Percentiles rank a stretch among this genome's conserved stretches.
Evolutionary conservation across 2,113 vertebrate genomes (phyloP).

Genomic region (Ptilorrhoa leucosticta): DNA sequence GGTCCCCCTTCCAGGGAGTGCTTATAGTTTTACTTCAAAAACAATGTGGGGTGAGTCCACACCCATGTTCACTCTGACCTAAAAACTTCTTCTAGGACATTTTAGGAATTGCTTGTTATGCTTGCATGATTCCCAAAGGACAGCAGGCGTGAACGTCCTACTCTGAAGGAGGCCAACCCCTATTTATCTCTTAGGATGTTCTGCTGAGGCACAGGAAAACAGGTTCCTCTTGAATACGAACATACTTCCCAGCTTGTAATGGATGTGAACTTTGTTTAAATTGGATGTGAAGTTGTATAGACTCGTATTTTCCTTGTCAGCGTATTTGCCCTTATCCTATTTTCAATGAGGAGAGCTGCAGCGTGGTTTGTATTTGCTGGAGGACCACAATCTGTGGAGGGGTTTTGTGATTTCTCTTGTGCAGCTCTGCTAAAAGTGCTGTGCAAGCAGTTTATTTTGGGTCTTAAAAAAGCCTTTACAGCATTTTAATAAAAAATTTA

Average conservation of each 20-base stretch:
- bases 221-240: not conserved
- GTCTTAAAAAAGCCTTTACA: constrained; percentile 12
- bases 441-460: constrained; percentile 27
- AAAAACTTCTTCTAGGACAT: not conserved
- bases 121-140: not conserved
- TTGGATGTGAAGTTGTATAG: constrained; percentile 26
- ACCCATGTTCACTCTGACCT: not conserved
- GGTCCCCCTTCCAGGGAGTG: not conserved
- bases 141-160: not conserved
- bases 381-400: not conserved
- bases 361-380: not conserved
- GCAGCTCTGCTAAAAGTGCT: constrained; percentile 27
- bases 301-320: not conserved
- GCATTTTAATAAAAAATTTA: constrained; percentile 48
- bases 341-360: constrained; percentile 16
- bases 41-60: not conserved
- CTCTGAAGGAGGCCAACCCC: not conserved
- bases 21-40: not conserved
- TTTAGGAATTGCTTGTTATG: not conserved
- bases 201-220: constrained; percentile 15
- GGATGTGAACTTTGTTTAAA: constrained; percentile 39
- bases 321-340: constrained; percentile 35
- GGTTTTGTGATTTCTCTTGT: not conserved
- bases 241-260: not conserved
- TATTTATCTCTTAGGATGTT: not conserved